Base-by-base conservation (phyloP, 2,113 vertebrate species). In the Corythornis vintsioides region DNA sequence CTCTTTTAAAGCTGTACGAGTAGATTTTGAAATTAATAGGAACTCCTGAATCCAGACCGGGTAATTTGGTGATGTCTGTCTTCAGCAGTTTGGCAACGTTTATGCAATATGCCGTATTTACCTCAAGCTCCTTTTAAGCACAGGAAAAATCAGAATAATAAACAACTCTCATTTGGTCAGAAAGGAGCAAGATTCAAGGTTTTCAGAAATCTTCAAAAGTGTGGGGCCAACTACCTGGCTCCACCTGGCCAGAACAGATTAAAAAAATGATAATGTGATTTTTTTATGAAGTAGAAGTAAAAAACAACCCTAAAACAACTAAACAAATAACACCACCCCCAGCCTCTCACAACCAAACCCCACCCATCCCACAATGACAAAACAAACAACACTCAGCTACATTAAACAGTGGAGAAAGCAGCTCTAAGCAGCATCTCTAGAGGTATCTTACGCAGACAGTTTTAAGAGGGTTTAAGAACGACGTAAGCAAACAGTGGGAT, bases 401-500 rank as follows among this genome's bases (percentile, higher is more conserved):
- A 33, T 29, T 55, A 8, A 3, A 21, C 47, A 70, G 15, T 9
- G 15, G 38, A 76, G 40, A 40, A 10, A 29, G 53, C 20, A 73
- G 60, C 42, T 67, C 35, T 24, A 19, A 79, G 40, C 59, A 56
- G 31, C 40, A 33, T 5, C 53, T 29, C 16, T 17, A 50, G 47
- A 29, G 19, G 12, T 22, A 19, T 53, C 21, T 55, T 17, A 15
- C 0, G 1, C 35, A 24, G 47, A 4, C 3, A 16, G 38, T 52
- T 88, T 75, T 56, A 17, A 72, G 28, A 35, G 61, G 17, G 21
- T 66, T 69, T 61, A 56, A 56, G 63, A 59, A 55, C 0, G 31
- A 11, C 1, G 6, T 19, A 31, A 72, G 19, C 13, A 35, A 66
- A 38, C 29, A 12, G 5, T 4, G 24, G 9, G 22, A 15, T 81